These are phyloP conservation scores for Drosophila cardini DNA, from an alignment of 1,140 invertebrate species.

Conservation along the genomic window DNA sequence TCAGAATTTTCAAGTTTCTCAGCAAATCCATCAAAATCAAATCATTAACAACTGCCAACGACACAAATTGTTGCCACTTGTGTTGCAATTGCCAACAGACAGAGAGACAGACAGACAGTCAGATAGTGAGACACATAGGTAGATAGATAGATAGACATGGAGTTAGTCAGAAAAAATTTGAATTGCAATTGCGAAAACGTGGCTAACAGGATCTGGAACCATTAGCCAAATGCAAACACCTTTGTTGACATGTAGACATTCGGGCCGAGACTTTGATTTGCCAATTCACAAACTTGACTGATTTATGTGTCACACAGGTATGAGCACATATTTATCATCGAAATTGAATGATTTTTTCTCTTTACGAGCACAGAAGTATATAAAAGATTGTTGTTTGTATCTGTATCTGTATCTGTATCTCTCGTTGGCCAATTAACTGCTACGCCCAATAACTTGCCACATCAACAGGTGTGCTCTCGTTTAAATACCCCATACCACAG, in stretches of 20 bases:
- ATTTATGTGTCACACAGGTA: conserved; percentile 51
- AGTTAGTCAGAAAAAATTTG: conserved; percentile 21
- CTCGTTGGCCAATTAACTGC: conserved; percentile 59
- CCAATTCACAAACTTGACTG: conserved; percentile 65
- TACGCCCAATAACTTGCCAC: conserved; percentile 55
- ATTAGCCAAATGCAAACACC: conserved; percentile 72
- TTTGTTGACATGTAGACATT: conserved; percentile 63
- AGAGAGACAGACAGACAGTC: not conserved
- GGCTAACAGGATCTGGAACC: conserved; percentile 64
- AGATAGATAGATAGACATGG: conserved; percentile 1
- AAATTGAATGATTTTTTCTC: conserved; percentile 1
- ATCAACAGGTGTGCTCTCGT: conserved; percentile 48
- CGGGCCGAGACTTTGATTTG: conserved; percentile 66
- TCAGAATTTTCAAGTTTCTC: not conserved
- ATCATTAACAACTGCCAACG: conserved; percentile 31
- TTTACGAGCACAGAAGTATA: conserved; percentile 1
- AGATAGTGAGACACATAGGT: not conserved
- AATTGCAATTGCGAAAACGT: conserved; percentile 62
- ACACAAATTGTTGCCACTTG: conserved; percentile 13
- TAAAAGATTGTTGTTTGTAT: conserved; percentile 14
- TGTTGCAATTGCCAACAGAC: conserved; percentile 19
- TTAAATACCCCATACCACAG: conserved; percentile 7
- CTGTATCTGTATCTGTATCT: not conserved
- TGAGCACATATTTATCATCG: conserved; percentile 31
- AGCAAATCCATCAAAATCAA: conserved; percentile 49